phyloP scores from a whole-genome alignment of 1,140 invertebrate genomes.

The Lucilia cuprina region DNA sequence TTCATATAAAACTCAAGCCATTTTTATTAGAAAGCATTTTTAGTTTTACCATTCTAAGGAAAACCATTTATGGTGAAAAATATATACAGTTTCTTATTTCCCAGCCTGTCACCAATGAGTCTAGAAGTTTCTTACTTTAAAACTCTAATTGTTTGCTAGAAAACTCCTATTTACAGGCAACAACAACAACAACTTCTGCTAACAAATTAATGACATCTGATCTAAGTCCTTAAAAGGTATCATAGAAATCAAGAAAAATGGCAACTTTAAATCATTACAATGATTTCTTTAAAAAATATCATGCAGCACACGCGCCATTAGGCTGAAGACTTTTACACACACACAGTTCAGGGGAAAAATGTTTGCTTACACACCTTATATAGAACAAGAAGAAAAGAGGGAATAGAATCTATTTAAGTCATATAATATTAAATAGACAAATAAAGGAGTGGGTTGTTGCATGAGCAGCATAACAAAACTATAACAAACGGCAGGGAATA shows the following conservation, averaged over 20 bases:
- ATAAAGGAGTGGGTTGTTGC: not conserved
- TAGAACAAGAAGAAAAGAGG: not conserved
- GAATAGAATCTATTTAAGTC: not conserved
- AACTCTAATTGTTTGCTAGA: too few species aligned
- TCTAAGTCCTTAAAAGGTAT: not conserved
- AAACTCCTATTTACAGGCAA: too few species aligned
- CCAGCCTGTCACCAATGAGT: too few species aligned
- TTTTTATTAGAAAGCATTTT: too few species aligned
- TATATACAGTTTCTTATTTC: too few species aligned
- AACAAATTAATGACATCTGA: constrained; percentile 11
- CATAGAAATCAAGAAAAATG: not conserved
- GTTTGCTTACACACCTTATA: not conserved
- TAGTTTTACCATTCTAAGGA: too few species aligned
- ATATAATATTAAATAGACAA: not conserved
- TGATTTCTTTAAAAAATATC: not conserved
- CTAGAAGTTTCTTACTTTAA: too few species aligned
- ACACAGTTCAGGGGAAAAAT: too few species aligned
- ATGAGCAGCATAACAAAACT: not conserved
- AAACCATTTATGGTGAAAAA: too few species aligned
- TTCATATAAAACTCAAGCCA: too few species aligned
- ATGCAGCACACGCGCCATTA: not conserved
- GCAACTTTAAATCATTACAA: not conserved
- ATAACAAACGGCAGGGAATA: not conserved
- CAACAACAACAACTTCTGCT: not conserved
- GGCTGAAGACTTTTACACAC: too few species aligned